Base-by-base conservation (phyloP, 2,113 vertebrate genomes). In the Dipodomys spectabilis region DNA sequence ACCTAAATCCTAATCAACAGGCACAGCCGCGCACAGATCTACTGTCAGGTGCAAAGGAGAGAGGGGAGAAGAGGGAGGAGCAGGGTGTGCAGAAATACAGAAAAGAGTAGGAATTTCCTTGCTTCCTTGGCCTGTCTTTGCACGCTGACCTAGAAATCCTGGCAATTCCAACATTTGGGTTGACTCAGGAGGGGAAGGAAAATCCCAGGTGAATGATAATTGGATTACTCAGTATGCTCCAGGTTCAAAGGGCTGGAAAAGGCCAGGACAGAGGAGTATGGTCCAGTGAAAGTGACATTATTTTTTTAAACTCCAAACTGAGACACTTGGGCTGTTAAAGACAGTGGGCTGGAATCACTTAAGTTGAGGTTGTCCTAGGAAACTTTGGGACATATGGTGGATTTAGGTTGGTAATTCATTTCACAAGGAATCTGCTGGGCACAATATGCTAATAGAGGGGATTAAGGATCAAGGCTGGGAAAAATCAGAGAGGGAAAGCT, bases 171-270 rank as follows among this genome's bases (percentile, higher is more conserved):
- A 93, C 92, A 74, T 95, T 95, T 93, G 88, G 86, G 79, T 35
- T 89, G 85, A 96, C 91, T 80, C 62, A 53, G 88, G 83, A 91
- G 78, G 85, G 88, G 74, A 92, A 94, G 71, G 73, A 95, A 94
- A 96, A 60, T 88, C 95, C 93, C 96, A 95, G 85, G 94, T 96
- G 95, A 96, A 92, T 92, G 82, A 68, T 96, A 97, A 97, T 94
- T 96, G 93, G 97, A 96, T 97, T 96, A 96, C 28, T 57, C 84
- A 82, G 71, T 80, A 82, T 94, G 95, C 93, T 89, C 91, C 74
- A 94, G 94, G 87, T 85, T 85, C 95, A 95, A 97, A 93, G 49
- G 95, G 95, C 97, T 95, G 94, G 71, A 90, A 95, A 96, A 94
- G 91, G 84, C 89, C n/a, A 39, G 91, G 95, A 71, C 78, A 69